These are phyloP conservation scores for Adoxophyes honmai DNA, from an alignment of 1,140 invertebrate genomes.

Conservation along the genomic window DNA sequence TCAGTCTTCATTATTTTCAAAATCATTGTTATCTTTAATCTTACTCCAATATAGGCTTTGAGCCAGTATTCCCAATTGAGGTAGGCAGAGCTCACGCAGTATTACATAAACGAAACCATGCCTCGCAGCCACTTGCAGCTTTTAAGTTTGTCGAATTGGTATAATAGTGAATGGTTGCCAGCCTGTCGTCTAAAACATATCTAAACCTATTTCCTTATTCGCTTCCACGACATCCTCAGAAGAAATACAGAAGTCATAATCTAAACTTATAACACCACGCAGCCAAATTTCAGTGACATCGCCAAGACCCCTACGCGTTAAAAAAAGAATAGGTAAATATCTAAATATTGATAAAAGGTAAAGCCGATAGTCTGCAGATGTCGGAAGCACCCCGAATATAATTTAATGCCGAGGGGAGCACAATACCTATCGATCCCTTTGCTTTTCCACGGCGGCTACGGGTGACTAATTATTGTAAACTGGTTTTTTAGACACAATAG, in stretches of 20 bases:
- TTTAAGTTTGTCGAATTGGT: no score
- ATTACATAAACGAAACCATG: no score
- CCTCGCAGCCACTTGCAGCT: no score
- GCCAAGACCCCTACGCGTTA: neutral
- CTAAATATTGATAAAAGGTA: conserved; percentile 4
- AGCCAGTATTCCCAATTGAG: no score
- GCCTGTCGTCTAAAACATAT: no score
- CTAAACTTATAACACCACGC: neutral
- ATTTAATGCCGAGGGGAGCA: conserved; percentile 1
- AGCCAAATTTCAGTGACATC: neutral
- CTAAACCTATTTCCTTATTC: no score
- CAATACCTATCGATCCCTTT: conserved; percentile 6
- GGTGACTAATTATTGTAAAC: conserved; percentile 9
- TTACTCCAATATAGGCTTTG: neutral
- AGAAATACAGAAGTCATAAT: no score
- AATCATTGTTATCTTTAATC: neutral
- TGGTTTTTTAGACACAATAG: conserved; percentile 2
- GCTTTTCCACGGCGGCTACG: neutral
- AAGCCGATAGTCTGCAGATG: neutral
- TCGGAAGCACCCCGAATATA: neutral
- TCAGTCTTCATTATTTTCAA: neutral
- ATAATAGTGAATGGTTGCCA: no score
- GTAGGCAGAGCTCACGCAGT: no score
- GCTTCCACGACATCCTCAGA: no score
- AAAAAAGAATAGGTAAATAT: neutral